Conservation (phyloP, 2,797 vertebrate genomes). For the Chrosomus eos region DNA sequence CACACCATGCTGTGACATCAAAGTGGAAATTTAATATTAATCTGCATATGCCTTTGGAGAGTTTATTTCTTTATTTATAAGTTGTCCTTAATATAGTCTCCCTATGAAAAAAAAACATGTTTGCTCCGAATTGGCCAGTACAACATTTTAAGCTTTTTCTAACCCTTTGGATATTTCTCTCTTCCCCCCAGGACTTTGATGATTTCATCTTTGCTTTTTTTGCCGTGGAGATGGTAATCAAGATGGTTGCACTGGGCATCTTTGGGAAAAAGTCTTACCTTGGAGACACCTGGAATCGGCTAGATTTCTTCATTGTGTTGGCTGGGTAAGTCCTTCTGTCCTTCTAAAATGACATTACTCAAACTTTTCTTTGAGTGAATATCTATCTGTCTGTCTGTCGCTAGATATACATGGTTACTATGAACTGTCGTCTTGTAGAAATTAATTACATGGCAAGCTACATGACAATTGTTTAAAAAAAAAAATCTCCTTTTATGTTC, state of each 20-base stretch:
- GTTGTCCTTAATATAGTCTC: constrained; percentile 17
- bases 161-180: constrained; percentile 34
- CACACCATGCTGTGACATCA: constrained; percentile 34
- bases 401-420: neutral
- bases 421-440: neutral
- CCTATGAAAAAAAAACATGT: neutral
- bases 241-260: constrained; percentile 97
- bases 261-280: constrained; percentile 98
- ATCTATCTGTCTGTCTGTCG: too few species aligned
- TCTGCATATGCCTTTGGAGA: constrained; percentile 10
- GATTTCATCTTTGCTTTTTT: constrained; percentile 99
- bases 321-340: constrained; percentile 89
- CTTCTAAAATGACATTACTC: constrained; percentile 20
- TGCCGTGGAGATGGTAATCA: constrained; percentile 97
- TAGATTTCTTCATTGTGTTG: constrained; percentile 97
- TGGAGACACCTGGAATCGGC: constrained; percentile 97
- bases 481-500: neutral
- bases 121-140: constrained; percentile 18
- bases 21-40: constrained; percentile 5
- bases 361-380: neutral
- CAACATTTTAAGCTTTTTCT: constrained; percentile 16
- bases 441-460: too few species aligned
- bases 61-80: constrained; percentile 18
- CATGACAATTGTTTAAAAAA: neutral
- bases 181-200: constrained; percentile 83